Percentiles rank a stretch among this genome's conserved stretches.
Conservation (phyloP, 1,140 invertebrate species). For the Melipona quadrifasciata region DNA sequence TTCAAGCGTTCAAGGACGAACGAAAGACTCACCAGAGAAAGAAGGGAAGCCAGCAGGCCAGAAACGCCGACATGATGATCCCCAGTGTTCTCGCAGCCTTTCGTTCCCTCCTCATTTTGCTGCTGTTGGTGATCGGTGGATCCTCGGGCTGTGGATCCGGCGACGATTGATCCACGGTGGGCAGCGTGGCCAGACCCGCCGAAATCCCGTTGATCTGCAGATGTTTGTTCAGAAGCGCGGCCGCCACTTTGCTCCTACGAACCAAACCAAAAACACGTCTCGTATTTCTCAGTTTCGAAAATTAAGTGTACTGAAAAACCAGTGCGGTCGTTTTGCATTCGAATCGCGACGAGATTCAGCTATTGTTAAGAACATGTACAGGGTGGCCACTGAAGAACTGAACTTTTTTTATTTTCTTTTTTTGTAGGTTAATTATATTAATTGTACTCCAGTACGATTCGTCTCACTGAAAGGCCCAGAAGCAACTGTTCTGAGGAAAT, state of each 20-base stretch:
- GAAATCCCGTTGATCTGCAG: slow-evolving; percentile 93
- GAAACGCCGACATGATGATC: slow-evolving; percentile 96
- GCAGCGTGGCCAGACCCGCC: slow-evolving; percentile 84
- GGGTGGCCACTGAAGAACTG: no score
- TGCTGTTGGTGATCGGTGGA: slow-evolving; percentile 83
- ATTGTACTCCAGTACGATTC: no score
- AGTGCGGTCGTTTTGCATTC: no score
- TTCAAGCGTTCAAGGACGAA: no score
- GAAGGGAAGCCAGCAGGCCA: slow-evolving; percentile 97
- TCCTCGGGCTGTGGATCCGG: slow-evolving; percentile 79
- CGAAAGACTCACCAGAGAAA: slow-evolving; percentile 89
- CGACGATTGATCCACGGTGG: slow-evolving; percentile 79
- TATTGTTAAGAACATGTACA: no score
- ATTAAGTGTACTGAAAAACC: neutral
- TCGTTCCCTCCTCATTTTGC: slow-evolving; percentile 94
- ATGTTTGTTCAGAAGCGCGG: slow-evolving; percentile 91
- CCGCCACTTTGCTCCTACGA: slow-evolving; percentile 91
- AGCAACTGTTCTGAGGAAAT: no score
- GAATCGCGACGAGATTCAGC: no score
- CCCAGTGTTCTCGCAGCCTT: slow-evolving; percentile 97
- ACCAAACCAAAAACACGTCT: slow-evolving; percentile 39
- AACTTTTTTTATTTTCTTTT: no score
- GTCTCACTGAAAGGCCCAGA: no score
- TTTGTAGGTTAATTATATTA: no score
- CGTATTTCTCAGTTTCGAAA: neutral